Percentiles rank a stretch among this genome's conserved stretches.
Conservation (phyloP, 2,888 invertebrate species). For the Gryllus longicercus region DNA sequence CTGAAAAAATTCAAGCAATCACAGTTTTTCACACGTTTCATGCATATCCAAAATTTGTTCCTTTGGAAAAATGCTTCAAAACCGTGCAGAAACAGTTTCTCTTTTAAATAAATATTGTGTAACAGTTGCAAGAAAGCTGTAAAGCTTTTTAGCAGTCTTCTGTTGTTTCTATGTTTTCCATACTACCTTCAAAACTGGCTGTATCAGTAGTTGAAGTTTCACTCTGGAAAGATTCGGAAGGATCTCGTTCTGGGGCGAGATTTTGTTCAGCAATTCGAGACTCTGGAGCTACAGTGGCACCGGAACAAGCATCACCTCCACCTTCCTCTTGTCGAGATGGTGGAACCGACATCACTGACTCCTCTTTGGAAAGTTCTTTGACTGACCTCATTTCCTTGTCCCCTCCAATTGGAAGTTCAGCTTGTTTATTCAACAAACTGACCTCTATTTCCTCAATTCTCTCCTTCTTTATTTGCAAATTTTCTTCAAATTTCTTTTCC, state of each 20-base stretch:
- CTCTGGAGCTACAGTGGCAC: background rate
- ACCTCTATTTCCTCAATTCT: background rate
- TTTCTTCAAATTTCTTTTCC: background rate
- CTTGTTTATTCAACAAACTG: background rate
- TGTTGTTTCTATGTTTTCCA: background rate
- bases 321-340: background rate
- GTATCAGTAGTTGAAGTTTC: background rate
- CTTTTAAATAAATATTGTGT: background rate
- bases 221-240: background rate
- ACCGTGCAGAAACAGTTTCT: background rate
- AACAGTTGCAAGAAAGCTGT: background rate
- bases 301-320: background rate
- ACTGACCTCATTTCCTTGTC: background rate
- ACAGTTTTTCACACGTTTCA: background rate
- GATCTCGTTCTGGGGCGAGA: background rate
- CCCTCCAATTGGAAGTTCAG: background rate
- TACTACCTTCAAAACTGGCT: conserved; percentile 4
- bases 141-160: background rate
- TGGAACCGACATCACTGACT: background rate
- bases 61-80: background rate
- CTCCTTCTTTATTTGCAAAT: background rate
- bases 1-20: no score
- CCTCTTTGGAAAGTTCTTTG: background rate
- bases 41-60: background rate
- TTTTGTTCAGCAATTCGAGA: background rate